Evolutionary conservation across 35 echinoderm and acorn worm genomes (phyloP), one percentile per base, ranked within the genome.

Genomic region (Apostichopus californicus): DNA sequence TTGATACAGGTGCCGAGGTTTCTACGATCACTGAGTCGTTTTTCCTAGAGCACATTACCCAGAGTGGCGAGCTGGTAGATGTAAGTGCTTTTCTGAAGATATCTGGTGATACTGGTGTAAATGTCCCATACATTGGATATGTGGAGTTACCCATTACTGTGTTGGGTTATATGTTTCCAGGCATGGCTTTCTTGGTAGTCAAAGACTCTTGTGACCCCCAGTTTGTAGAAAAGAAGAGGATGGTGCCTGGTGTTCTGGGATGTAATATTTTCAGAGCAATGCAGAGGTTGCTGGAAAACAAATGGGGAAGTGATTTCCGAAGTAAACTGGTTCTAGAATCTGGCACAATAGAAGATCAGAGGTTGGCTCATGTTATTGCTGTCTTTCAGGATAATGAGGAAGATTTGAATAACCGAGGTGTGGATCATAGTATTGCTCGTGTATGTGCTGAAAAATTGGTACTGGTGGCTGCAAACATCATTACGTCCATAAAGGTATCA

Each of bases 1-100:
- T 94, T 71, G 93, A 94, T 57, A 90, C 93, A 52, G 93, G 93
- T 5, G 93, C 78, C 5, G 75, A 94, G n/a, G 87, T 94, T 5
- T 90, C 93, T 17, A 94, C 93, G 10, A 52, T 94, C 1, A 94
- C 93, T 34, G 93, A 94, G 23, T 79, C 66, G 24, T 94, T 89
- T 77, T 94, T 80, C 28, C 28, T 34, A 34, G 28, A 34, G 28
- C 28, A 34, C 28, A 34, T 34, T 34, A 34, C 28, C 28, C 28
- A 34, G 28, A 34, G 28, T 34, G 28, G 28, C 28, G 68, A 93
- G 55, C 17, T 70, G n/a, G 83, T 63, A 57, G 88, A 94, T 77
- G 68, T 94, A 17, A 77, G 77, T 18, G 17, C 77, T 3, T 91
- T 59, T 55, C 26, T 94, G 21, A 91, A 26, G 18, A 80, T 94